phyloP scores from a whole-genome alignment of 2,797 vertebrate species.

The Acropternis orthonyx region DNA sequence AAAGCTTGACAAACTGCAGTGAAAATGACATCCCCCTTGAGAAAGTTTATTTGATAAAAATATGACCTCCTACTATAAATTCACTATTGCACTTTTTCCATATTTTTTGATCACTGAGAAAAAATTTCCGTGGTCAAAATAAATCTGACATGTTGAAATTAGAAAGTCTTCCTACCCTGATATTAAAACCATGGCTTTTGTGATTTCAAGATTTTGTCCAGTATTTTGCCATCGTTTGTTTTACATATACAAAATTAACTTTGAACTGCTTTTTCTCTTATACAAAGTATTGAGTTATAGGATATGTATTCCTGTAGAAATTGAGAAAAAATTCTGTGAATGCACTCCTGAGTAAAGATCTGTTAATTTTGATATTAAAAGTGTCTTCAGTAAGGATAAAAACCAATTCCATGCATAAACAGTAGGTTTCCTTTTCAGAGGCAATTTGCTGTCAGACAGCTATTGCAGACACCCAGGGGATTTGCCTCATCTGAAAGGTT shows the following conservation, averaged over 20 bases:
- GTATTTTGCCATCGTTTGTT: neutral
- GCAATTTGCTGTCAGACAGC: neutral
- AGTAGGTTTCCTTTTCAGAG: neutral
- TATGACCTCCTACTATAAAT: neutral
- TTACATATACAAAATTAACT: neutral
- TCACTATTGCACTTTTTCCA: neutral
- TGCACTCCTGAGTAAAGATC: neutral
- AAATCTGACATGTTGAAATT: neutral
- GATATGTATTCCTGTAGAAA: neutral
- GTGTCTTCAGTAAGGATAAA: neutral
- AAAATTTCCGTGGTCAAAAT: slow-evolving; percentile 9
- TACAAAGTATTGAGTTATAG: neutral
- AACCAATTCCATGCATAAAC: neutral
- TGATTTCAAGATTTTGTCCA: neutral
- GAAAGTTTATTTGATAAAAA: slow-evolving; percentile 25
- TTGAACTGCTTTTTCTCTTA: neutral
- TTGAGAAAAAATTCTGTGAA: neutral
- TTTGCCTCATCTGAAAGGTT: neutral
- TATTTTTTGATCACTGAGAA: neutral
- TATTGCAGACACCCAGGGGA: neutral
- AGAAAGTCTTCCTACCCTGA: neutral
- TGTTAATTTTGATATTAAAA: neutral
- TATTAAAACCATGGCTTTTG: neutral
- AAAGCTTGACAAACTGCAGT: slow-evolving; percentile 30
- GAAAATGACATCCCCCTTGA: slow-evolving; percentile 15